These are phyloP conservation scores for Cabera pusaria DNA, from an alignment of 2,888 invertebrate genomes.

Conservation along the genomic window DNA sequence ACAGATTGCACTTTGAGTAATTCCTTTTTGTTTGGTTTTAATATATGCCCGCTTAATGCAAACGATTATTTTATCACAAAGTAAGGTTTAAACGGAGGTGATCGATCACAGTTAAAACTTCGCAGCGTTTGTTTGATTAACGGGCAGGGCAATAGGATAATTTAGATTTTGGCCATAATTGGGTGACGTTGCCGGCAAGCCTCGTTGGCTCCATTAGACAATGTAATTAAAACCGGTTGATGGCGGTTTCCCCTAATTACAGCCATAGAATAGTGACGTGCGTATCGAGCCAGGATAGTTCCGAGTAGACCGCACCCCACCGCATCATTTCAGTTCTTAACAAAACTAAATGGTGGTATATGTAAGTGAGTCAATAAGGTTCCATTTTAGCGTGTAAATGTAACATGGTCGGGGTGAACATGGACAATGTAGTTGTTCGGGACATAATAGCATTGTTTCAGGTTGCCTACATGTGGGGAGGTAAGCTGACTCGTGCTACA, in stretches of 20 bases:
- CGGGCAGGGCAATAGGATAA: conserved; percentile 12
- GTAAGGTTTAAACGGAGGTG: conserved; percentile 3
- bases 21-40: conserved; percentile 39
- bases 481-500: conserved; percentile 24
- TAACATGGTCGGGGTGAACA: conserved; percentile 29
- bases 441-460: conserved; percentile 64
- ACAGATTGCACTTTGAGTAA: conserved; percentile 55
- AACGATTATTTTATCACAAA: conserved; percentile 12
- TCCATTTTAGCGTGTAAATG: conserved; percentile 36
- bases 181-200: conserved; percentile 57
- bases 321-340: conserved; percentile 48
- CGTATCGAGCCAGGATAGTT: conserved; percentile 61
- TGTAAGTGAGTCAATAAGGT: conserved; percentile 45
- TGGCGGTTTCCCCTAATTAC: conserved; percentile 74
- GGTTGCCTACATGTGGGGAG: conserved; percentile 38
- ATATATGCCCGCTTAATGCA: conserved; percentile 9
- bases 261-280: conserved; percentile 63
- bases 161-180: conserved; percentile 30
- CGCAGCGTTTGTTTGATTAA: conserved; percentile 12
- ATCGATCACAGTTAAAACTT: conserved; percentile 11
- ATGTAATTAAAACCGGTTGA: conserved; percentile 71
- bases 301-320: conserved; percentile 68
- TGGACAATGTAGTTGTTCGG: conserved; percentile 54
- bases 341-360: conserved; percentile 55
- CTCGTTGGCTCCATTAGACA: conserved; percentile 72